These are phyloP conservation scores for Drosophila pectinifera DNA, from an alignment of 1,140 invertebrate species.

Conservation along the genomic window DNA sequence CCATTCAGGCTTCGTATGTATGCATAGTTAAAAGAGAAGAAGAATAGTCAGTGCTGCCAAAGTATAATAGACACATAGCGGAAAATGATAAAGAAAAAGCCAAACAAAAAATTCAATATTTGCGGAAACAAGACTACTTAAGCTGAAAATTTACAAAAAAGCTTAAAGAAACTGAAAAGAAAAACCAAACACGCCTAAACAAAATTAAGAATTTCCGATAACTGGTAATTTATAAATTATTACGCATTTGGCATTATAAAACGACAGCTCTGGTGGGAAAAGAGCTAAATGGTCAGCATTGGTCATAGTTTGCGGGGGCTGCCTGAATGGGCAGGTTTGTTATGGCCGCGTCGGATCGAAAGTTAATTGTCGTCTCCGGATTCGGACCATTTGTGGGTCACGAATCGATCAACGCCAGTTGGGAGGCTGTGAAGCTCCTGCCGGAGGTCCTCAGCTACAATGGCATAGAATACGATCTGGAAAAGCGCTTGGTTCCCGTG, in stretches of 20 bases:
- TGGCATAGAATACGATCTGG: slow-evolving; percentile 85
- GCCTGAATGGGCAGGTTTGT: slow-evolving; percentile 27
- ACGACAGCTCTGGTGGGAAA: neutral
- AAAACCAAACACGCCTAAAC: too few species aligned
- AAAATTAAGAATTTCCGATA: too few species aligned
- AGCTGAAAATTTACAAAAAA: neutral
- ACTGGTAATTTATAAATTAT: neutral
- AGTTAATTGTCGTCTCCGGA: slow-evolving; percentile 87
- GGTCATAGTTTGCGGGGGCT: slow-evolving; percentile 11
- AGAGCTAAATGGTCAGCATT: neutral
- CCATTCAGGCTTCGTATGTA: neutral
- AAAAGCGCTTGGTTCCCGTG: slow-evolving; percentile 87
- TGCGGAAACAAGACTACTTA: too few species aligned
- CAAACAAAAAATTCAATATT: neutral
- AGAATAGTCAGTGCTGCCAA: too few species aligned
- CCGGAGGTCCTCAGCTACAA: slow-evolving; percentile 72
- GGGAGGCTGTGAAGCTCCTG: slow-evolving; percentile 88
- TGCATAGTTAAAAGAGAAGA: neutral
- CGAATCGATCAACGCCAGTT: slow-evolving; percentile 89
- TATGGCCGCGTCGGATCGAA: slow-evolving; percentile 60
- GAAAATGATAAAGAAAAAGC: neutral
- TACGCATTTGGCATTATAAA: neutral
- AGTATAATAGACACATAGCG: neutral
- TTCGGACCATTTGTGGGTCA: slow-evolving; percentile 89
- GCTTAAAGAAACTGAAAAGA: neutral